phyloP scores from a whole-genome alignment of 2,113 vertebrate genomes.

The Clarias macrocephalus region DNA sequence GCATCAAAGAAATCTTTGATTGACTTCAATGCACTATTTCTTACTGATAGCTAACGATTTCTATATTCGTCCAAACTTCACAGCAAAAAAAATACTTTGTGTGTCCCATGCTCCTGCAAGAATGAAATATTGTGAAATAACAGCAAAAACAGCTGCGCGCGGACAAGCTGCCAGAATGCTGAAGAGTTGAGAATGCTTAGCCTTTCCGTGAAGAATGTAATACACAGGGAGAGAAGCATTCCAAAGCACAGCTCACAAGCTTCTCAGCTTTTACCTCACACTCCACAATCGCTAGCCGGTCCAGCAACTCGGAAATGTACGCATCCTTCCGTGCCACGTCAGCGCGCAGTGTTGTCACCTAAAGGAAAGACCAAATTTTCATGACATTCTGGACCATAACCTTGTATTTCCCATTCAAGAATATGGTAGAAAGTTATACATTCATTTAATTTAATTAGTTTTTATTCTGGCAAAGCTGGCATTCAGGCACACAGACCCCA shows the following conservation, averaged over 20 bases:
- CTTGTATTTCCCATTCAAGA: not conserved
- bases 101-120: conserved; percentile 22
- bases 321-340: conserved; percentile 92
- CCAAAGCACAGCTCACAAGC: conserved; percentile 20
- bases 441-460: not conserved
- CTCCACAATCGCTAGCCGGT: conserved; percentile 94
- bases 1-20: not conserved
- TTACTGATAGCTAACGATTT: not conserved
- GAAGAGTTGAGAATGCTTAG: conserved; percentile 14
- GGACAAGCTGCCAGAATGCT: conserved; percentile 31
- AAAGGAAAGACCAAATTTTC: not conserved
- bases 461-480: not conserved
- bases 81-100: not conserved
- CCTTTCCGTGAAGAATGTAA: conserved; percentile 14
- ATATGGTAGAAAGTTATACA: not conserved
- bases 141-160: not conserved
- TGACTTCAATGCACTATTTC: not conserved
- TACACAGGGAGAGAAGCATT: not conserved
- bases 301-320: conserved; percentile 92
- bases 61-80: conserved; percentile 25
- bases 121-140: conserved; percentile 34
- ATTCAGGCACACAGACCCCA: too few relatives aligned
- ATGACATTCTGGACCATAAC: not conserved
- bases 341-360: conserved; percentile 86
- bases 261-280: conserved; percentile 85